Percentiles rank a stretch among this genome's conserved stretches.
Evolutionary conservation across 1,140 invertebrate species (phyloP).

Genomic region (Zaprionus tsacasi): DNA sequence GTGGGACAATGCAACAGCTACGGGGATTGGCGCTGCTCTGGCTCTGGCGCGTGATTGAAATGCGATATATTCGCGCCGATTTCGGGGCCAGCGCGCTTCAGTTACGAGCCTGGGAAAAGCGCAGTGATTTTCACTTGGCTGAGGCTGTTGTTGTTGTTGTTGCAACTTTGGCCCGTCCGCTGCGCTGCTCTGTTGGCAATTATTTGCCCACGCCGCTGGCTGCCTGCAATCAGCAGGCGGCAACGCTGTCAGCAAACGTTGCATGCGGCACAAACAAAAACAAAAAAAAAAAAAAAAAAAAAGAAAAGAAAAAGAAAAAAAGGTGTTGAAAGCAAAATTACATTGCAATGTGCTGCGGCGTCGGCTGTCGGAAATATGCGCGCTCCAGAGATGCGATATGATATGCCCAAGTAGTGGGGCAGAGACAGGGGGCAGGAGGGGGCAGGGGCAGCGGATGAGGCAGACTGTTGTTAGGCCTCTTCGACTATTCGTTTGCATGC

Average conservation of each 20-base stretch:
- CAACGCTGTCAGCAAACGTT: slow-evolving; percentile 41
- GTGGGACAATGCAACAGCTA: slow-evolving; percentile 1
- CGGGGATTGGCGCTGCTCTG: slow-evolving; percentile 51
- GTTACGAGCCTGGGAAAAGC: slow-evolving; percentile 69
- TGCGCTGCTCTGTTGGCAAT: slow-evolving; percentile 63
- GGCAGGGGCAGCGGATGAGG: slow-evolving; percentile 1
- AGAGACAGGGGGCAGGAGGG: neutral
- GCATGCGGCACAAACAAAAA: slow-evolving; percentile 36
- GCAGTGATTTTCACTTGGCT: slow-evolving; percentile 59
- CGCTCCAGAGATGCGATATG: slow-evolving; percentile 72
- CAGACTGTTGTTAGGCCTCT: neutral
- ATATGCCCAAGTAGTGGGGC: slow-evolving; percentile 47
- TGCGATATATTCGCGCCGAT: slow-evolving; percentile 83
- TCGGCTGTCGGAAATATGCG: slow-evolving; percentile 67
- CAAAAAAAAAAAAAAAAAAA: no score
- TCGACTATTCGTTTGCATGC: slow-evolving; percentile 68
- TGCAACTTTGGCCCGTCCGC: slow-evolving; percentile 21
- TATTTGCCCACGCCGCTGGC: slow-evolving; percentile 69
- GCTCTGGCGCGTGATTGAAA: slow-evolving; percentile 77
- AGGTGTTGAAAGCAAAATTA: slow-evolving; percentile 83
- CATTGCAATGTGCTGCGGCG: slow-evolving; percentile 66
- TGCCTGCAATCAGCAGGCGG: slow-evolving; percentile 52
- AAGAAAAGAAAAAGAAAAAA: slow-evolving; percentile 30
- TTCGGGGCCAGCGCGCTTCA: slow-evolving; percentile 58
- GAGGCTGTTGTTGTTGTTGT: slow-evolving; percentile 24